Base-by-base conservation (phyloP, 2,888 invertebrate genomes). In the Girardia tigrina region DNA sequence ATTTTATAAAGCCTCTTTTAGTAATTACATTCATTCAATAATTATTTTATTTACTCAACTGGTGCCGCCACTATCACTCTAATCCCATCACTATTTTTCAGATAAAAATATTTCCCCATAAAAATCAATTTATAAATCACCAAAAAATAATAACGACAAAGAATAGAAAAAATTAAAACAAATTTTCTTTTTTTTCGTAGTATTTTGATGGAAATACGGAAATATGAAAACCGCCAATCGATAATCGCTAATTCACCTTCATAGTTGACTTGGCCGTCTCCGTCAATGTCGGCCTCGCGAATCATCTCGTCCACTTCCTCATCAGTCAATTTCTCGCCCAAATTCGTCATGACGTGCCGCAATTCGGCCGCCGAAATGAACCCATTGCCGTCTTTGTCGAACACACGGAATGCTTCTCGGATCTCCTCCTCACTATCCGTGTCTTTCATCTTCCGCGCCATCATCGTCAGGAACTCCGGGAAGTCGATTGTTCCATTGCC, bases 271-370 rank as follows among this genome's bases (percentile, higher is more conserved):
- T 95, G 94, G 81, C 95, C 95, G 87, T 95, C 95, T 84, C 94
- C 94, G 86, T 95, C 95, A 86, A 95, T 94, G 87, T 95, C 94
- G 82, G 94, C 94, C 88, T 94, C 94, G 86, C 92, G 89, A 87
- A 95, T 94, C 94, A 97, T 95, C 87, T 97, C 95, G 86, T 95
- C 94, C 81, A 97, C 94, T 86, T 97, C 95, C 86, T 94, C 94
- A 87, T 94, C 94, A 84, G 95, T 97, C 85, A 97, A 89, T 87
- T 97, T 97, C 88, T 97, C 95, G 78, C 95, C 95, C 82, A 97
- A 90, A 88, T 97, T 97, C 88, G 95, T 97, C 95, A 97, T 95
- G 80, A 97, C 95, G 88, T 97, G 94, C 88, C 95, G 91, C 85
- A 95, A 88, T 87, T 95, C 95, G 80, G 94, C 94, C 81, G 94